A percentile compares a stretch with the other conserved stretches of the same genome.
Conservation (phyloP, 2,113 vertebrate species). For the Eurystomus gularis region DNA sequence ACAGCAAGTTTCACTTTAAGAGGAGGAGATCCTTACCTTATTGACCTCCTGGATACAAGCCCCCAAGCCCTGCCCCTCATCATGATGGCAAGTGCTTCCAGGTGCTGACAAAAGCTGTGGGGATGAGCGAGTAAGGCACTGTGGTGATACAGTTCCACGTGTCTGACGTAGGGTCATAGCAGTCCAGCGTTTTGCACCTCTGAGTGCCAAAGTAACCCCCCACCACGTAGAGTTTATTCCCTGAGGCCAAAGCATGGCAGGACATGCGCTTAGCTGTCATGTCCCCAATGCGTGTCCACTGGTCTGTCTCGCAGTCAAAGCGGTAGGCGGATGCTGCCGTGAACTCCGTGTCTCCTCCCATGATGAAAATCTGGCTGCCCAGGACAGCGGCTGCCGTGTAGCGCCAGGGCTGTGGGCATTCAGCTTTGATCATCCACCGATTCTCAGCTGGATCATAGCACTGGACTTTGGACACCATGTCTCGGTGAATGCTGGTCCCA, state of each 20-base stretch:
- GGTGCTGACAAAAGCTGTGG: conserved; percentile 95
- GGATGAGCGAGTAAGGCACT: conserved; percentile 95
- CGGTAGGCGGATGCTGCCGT: conserved; percentile 91
- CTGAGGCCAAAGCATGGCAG: conserved; percentile 90
- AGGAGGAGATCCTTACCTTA: conserved; percentile 61
- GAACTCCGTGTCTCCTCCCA: conserved; percentile 95
- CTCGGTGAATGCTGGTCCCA: conserved; percentile 89
- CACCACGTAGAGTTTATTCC: conserved; percentile 94
- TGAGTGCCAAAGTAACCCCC: conserved; percentile 96
- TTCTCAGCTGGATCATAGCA: conserved; percentile 88
- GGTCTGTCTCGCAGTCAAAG: conserved; percentile 90
- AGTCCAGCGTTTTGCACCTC: conserved; percentile 93
- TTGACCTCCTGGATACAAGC: background rate
- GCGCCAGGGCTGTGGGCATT: conserved; percentile 93
- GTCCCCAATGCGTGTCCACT: conserved; percentile 92
- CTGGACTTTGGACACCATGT: conserved; percentile 93
- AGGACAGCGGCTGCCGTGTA: conserved; percentile 91
- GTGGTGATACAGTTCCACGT: conserved; percentile 94
- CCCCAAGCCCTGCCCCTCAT: conserved; percentile 40
- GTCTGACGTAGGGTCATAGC: conserved; percentile 90
- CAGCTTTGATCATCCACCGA: conserved; percentile 88
- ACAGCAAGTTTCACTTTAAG: background rate
- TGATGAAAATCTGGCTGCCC: conserved; percentile 96
- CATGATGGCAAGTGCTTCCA: conserved; percentile 94
- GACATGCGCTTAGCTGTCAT: conserved; percentile 98